These are phyloP conservation scores for Atta cephalotes DNA, from an alignment of 1,140 invertebrate species.

Conservation along the genomic window DNA sequence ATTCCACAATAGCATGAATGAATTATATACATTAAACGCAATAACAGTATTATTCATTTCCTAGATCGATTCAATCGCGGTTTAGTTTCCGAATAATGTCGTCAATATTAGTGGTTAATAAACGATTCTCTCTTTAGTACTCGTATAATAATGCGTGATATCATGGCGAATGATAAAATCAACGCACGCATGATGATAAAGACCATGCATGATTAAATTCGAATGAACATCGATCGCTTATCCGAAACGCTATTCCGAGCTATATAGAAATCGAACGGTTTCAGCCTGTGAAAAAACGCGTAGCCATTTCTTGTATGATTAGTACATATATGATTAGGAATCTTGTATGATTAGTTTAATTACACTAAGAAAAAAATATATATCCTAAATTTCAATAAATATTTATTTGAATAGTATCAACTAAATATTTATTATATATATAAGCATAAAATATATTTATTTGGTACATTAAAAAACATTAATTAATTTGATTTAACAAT, in stretches of 20 bases:
- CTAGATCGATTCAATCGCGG: neutral
- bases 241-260: conserved; percentile 8
- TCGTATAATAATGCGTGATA: conserved; percentile 2
- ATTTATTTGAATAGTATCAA: no score
- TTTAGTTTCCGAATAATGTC: conserved; percentile 12
- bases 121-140: conserved; percentile 6
- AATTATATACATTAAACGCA: neutral
- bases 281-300: neutral
- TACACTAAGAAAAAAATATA: neutral
- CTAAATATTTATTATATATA: no score
- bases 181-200: conserved; percentile 18
- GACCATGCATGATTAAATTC: conserved; percentile 39
- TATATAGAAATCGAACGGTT: conserved; percentile 21
- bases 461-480: no score
- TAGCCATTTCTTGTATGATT: neutral
- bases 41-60: neutral
- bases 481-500: no score
- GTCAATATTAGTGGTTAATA: neutral
- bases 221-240: conserved; percentile 34
- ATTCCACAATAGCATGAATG: neutral
- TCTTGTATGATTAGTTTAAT: neutral
- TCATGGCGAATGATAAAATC: conserved; percentile 10
- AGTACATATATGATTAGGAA: neutral
- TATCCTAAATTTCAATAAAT: no score
- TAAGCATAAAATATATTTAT: no score